Evolutionary conservation across 2,888 invertebrate species (phyloP).

Genomic region (Penaeus monodon): DNA sequence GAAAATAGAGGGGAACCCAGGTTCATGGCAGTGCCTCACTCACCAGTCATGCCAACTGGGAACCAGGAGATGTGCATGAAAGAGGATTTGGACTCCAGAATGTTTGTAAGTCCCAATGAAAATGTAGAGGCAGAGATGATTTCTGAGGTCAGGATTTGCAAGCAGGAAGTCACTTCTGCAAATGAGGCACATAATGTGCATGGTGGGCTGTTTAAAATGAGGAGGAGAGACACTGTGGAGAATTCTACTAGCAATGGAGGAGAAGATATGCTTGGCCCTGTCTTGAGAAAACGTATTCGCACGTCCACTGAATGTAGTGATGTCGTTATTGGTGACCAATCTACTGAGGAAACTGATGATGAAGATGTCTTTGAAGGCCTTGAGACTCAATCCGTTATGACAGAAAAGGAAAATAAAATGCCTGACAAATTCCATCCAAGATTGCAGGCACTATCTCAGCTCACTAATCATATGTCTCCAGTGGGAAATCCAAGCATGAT

Average conservation of each 20-base stretch:
- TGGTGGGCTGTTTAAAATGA: not conserved
- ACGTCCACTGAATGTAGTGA: slow-evolving; percentile 39
- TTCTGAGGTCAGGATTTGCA: no score
- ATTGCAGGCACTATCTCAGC: slow-evolving; percentile 45
- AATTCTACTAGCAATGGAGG: not conserved
- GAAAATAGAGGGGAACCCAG: not conserved
- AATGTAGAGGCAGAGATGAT: no score
- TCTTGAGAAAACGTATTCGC: slow-evolving; percentile 4
- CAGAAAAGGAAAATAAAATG: not conserved
- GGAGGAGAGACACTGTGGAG: not conserved
- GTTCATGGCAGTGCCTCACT: slow-evolving; percentile 27
- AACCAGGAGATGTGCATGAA: not conserved
- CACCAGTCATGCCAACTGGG: slow-evolving; percentile 3
- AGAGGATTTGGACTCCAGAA: not conserved
- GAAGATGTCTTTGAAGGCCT: slow-evolving; percentile 16
- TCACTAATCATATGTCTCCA: slow-evolving; percentile 60
- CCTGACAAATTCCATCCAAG: slow-evolving; percentile 33
- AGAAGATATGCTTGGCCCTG: not conserved
- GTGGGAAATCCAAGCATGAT: slow-evolving; percentile 35
- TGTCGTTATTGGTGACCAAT: slow-evolving; percentile 17
- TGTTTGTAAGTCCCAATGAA: not conserved
- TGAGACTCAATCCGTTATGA: not conserved
- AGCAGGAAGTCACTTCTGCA: no score
- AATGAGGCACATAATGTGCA: no score
- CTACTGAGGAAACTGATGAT: not conserved